These are phyloP conservation scores for Enteromius argenteus DNA, from an alignment of 2,797 vertebrate genomes.

Conservation along the genomic window DNA sequence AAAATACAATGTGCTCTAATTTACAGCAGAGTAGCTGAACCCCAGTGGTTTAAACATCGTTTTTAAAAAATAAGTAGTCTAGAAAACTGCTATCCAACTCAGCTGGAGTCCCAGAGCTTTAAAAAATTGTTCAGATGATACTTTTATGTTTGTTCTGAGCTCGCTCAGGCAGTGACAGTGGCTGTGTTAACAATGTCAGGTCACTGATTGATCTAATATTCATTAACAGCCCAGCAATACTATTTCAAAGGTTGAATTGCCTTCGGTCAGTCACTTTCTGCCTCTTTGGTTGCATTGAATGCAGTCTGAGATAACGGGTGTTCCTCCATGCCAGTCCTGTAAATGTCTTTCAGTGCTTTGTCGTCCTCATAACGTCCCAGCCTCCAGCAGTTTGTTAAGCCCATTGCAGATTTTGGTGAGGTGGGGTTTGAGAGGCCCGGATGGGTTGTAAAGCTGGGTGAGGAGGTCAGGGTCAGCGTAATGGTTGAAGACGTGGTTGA, in stretches of 20 bases:
- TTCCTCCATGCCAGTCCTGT: slow-evolving; percentile 27
- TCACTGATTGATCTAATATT: slow-evolving; percentile 12
- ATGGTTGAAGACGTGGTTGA: slow-evolving; percentile 90
- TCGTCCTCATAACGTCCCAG: slow-evolving; percentile 77
- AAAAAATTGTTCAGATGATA: slow-evolving; percentile 14
- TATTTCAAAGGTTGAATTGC: slow-evolving; percentile 12
- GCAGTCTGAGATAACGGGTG: slow-evolving; percentile 21
- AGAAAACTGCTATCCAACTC: background rate
- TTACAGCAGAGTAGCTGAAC: slow-evolving; percentile 19
- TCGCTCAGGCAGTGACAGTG: background rate
- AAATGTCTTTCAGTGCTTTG: slow-evolving; percentile 16
- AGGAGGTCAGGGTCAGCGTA: slow-evolving; percentile 85
- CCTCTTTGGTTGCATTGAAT: background rate
- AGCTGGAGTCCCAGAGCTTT: slow-evolving; percentile 28
- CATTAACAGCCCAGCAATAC: slow-evolving; percentile 27
- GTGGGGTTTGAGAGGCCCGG: slow-evolving; percentile 74
- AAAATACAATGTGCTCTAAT: slow-evolving; percentile 10
- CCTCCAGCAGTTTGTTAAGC: slow-evolving; percentile 87
- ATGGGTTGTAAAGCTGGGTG: slow-evolving; percentile 83
- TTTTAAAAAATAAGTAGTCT: slow-evolving; percentile 18
- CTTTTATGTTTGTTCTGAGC: slow-evolving; percentile 33
- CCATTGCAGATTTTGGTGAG: slow-evolving; percentile 87
- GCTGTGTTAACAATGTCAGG: slow-evolving; percentile 23
- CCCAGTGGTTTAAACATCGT: slow-evolving; percentile 3
- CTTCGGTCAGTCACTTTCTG: background rate